Base-by-base conservation (phyloP, 2,113 vertebrate species). In the Leptobrachium leishanense region DNA sequence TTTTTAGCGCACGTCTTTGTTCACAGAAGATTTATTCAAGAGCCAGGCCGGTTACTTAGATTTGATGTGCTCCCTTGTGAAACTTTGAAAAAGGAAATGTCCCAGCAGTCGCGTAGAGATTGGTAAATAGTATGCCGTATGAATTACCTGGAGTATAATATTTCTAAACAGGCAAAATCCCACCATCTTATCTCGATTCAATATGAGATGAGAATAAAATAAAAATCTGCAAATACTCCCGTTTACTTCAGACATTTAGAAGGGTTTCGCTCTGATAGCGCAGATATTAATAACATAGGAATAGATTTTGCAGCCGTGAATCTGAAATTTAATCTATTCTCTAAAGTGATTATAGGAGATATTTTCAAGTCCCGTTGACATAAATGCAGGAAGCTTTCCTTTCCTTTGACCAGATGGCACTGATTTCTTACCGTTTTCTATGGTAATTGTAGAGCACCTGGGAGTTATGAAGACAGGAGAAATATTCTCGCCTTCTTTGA, bases 11-110 rank as follows among this genome's bases (percentile, higher is more conserved):
- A 83, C 53, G 53, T 81, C 85, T 87, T 81, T 89, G 88, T 92
- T 92, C 90, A 88, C 93, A 85, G 91, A 93, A 92, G 86, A 91
- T 94, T 92, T 88, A 91, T 90, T 83, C 88, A 84, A 41, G 1
- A 89, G 87, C 89, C 91, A 89, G 41, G 83, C 84, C 79, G 79
- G 76, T 83, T 83, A 67, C 79, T 71, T 81, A 81, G 57, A 76
- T 65, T 64, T 86, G 90, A 90, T 86, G 84, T 85, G 79, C 81
- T 77, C 84, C 72, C 82, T 91, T 74, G 77, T 80, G 77, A 40
- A 74, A 80, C 63, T 73, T 59, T 74, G 50, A 81, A 81, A 81
- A 81, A 66, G 65, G 64, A 74, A 74, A 68, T 74, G 74, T 81
- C 71, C 78, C 78, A 81, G 78, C 41, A 68, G 78, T 72, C 76